Evolutionary conservation across 2,888 invertebrate species (phyloP).

Genomic region (Erpobdella octoculata): DNA sequence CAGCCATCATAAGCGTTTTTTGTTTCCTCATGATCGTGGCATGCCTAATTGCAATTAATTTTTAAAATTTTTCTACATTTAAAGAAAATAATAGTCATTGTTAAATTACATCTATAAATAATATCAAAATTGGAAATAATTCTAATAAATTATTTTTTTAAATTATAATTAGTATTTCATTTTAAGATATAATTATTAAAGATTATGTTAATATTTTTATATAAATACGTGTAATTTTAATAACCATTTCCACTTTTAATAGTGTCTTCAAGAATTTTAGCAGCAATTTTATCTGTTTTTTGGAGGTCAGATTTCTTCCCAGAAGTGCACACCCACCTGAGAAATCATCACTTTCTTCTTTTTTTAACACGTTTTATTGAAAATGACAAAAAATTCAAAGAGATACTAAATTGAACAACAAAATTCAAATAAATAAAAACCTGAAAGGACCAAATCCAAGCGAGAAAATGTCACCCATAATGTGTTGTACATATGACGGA

Average conservation of each 20-base stretch:
- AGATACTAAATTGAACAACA: neutral
- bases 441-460: conserved; percentile 62
- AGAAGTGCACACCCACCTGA: conserved; percentile 60
- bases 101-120: too few relatives aligned
- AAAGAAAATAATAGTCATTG: too few relatives aligned
- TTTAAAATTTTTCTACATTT: too few relatives aligned
- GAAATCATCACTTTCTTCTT: neutral
- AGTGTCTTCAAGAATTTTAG: conserved; percentile 53
- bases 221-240: too few relatives aligned
- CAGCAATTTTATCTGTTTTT: conserved; percentile 57
- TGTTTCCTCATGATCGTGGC: too few relatives aligned
- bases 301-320: conserved; percentile 55
- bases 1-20: too few relatives aligned
- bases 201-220: neutral
- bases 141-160: neutral
- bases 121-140: too few relatives aligned
- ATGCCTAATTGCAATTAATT: too few relatives aligned
- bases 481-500: conserved; percentile 61
- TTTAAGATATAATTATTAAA: neutral
- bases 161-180: neutral
- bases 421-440: conserved; percentile 36
- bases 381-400: neutral
- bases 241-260: conserved; percentile 43
- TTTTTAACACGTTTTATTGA: neutral
- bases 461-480: conserved; percentile 63